Base-by-base conservation (phyloP, 2,113 vertebrate genomes). In the Hymenochirus boettgeri region DNA sequence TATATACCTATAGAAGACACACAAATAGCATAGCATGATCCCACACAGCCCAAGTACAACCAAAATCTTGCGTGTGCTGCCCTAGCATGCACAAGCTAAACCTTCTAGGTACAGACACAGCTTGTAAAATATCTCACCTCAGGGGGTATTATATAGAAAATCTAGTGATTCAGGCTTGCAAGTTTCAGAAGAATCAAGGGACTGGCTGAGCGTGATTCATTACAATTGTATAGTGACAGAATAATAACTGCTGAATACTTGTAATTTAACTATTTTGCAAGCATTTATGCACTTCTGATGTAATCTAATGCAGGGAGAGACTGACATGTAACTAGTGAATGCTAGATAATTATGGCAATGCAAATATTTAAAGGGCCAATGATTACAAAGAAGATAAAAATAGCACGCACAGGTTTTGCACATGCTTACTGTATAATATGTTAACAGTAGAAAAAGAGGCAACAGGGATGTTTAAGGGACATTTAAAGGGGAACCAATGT, bases 91-190 rank as follows among this genome's bases (percentile, higher is more conserved):
- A 53, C 5, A 50, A 29, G 59, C 57, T 33, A 45, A 33, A 31
- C 56, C 65, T 48, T 69, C 23, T 60, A 24, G 65, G 46, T 31
- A 13, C 65, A 69, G 57, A 69, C 56, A 45, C 56, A 45, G 45
- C 47, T 45, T 35, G 26, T 60, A n/a, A 60, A 27, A 22, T 37
- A 42, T 52, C 56, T 67, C 37, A 59, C 56, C 64, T 22, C 7
- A 22, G 46, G 65, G 57, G 27, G 60, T 58, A 48, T 29, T 22
- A 13, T 18, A 18, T 31, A 42, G 19, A 67, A 66, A 22, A 19
- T 23, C 57, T 2, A 37, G 26, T 24, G 33, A 60, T 69, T 60
- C 23, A 19, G n/a, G 10, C n/a, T 15, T 27, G 24, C n/a, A 31
- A 25, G 12, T 17, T 61, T 29, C 26, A 48, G 39, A 61, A 18